Conservation (phyloP, 2,888 invertebrate species). For the Allolobophora icterica region DNA sequence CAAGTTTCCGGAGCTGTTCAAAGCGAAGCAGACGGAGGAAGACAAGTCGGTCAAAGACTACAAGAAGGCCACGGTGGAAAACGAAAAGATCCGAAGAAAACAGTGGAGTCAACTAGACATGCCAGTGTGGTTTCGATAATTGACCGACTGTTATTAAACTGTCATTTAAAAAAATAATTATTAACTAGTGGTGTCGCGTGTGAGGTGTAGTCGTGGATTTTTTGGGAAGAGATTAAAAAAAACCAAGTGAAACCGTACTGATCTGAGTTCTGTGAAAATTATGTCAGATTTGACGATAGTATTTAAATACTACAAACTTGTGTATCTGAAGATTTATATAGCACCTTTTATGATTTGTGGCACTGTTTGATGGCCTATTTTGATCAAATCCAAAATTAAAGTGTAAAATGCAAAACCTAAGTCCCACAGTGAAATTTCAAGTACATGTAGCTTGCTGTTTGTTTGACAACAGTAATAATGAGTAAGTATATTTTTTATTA, state of each 20-base stretch:
- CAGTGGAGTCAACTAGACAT: constrained; percentile 11
- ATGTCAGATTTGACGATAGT: no score
- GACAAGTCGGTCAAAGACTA: constrained; percentile 31
- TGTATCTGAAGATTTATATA: neutral
- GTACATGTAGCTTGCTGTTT: no score
- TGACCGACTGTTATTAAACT: neutral
- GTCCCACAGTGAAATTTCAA: no score
- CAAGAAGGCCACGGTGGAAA: neutral
- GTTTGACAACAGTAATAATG: no score
- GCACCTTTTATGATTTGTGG: neutral
- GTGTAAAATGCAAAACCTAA: no score
- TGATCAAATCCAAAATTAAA: no score
- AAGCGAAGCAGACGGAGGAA: constrained; percentile 31
- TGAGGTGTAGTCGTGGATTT: neutral
- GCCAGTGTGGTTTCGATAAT: constrained; percentile 29
- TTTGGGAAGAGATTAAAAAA: no score
- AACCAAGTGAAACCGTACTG: no score
- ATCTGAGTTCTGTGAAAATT: no score
- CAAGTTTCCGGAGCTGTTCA: constrained; percentile 78
- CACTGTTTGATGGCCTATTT: no score
- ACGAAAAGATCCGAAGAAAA: neutral
- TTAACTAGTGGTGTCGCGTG: neutral
- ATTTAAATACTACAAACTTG: neutral
- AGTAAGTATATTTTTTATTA: no score
- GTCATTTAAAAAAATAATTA: neutral